Percentiles rank a stretch among this genome's conserved stretches.
phyloP scores from a whole-genome alignment of 2,113 vertebrate genomes.

The Sakesphorus luctuosus region DNA sequence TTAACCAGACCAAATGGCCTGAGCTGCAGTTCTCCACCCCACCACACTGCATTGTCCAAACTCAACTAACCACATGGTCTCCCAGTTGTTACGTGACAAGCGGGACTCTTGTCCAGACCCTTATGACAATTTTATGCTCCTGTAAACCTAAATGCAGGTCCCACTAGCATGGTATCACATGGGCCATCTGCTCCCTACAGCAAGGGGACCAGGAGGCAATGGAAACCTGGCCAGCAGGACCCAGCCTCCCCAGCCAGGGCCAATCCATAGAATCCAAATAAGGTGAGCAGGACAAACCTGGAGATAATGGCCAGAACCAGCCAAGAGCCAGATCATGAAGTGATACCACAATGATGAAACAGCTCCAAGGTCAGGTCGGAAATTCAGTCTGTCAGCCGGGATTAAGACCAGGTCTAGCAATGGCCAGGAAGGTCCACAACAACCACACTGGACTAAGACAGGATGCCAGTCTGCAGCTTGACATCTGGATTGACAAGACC shows the following conservation, averaged over 20 bases:
- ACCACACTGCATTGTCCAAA: background rate
- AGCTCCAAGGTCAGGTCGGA: background rate
- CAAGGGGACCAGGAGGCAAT: background rate
- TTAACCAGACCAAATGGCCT: background rate
- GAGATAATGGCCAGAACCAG: accelerated
- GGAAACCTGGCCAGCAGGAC: background rate
- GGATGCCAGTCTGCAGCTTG: background rate
- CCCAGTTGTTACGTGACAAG: background rate
- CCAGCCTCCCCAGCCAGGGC: background rate
- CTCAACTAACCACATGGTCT: background rate
- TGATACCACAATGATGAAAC: accelerated
- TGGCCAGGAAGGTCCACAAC: background rate
- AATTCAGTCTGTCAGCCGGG: background rate
- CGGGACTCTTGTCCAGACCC: background rate
- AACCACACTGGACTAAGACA: background rate
- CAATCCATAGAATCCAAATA: background rate
- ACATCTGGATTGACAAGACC: accelerated
- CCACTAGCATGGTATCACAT: accelerated
- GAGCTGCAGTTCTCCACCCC: background rate
- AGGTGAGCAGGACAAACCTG: background rate
- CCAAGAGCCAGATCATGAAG: background rate
- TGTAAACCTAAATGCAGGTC: background rate
- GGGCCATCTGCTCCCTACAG: background rate
- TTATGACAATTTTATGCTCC: background rate
- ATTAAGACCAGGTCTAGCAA: background rate